Conservation (phyloP, 2,797 vertebrate genomes). For the Crypturellus tataupa region DNA sequence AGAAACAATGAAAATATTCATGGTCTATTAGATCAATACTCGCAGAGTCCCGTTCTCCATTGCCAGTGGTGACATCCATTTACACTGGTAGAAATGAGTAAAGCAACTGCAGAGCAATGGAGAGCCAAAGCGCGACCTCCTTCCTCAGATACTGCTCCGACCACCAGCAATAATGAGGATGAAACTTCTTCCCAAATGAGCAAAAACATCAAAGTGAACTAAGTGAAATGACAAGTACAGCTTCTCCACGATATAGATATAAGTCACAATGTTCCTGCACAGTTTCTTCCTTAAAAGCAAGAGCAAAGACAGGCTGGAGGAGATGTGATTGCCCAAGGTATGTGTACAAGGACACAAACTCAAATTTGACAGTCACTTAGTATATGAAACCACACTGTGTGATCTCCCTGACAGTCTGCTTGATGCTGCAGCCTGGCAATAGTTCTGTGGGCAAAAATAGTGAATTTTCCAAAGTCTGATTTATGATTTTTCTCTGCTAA, state of each 20-base stretch:
- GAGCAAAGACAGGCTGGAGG: neutral
- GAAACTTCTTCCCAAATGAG: neutral
- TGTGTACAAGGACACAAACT: neutral
- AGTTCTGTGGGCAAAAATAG: neutral
- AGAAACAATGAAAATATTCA: constrained; percentile 38
- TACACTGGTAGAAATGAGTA: neutral
- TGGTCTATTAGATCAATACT: constrained; percentile 46
- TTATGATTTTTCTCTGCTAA: constrained; percentile 47
- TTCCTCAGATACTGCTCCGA: neutral
- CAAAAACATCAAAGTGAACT: neutral
- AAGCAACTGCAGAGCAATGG: neutral
- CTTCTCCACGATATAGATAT: neutral
- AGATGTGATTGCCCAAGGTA: constrained; percentile 10
- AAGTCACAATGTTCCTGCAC: neutral
- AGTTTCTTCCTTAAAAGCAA: neutral
- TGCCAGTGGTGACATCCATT: neutral
- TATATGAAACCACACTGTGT: neutral
- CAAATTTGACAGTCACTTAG: neutral
- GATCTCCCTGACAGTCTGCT: neutral
- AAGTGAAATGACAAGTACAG: neutral
- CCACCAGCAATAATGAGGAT: neutral
- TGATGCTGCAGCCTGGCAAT: neutral
- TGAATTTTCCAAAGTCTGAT: neutral
- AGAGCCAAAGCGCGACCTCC: neutral
- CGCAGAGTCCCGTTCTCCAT: neutral